Base-by-base conservation (phyloP, 2,113 vertebrate genomes). In the Phaethornis superciliosus region DNA sequence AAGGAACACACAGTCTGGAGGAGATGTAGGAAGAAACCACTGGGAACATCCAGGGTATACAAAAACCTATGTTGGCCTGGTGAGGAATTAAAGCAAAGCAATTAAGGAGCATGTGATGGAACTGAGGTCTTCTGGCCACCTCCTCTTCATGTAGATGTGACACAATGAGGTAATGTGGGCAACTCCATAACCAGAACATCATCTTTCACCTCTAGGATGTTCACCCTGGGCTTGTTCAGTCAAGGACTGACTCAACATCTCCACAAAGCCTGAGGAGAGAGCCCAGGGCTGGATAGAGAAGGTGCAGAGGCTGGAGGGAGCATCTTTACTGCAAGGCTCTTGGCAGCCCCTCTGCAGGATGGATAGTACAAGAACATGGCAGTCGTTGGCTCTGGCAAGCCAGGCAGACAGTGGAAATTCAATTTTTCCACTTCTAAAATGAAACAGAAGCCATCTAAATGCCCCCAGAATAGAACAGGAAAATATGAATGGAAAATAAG, bases 121-220 rank as follows among this genome's bases (percentile, higher is more conserved):
- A 40, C 20, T 0, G 0, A 74, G 55, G n/a, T 81, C 2, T 0
- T 23, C 26, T 10, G 2, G 12, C 10, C 1, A 0, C 5, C 55
- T 69, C 28, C 23, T 88, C 46, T 40, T 42, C 22, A 10, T 0
- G 1, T 28, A 60, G 15, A 33, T 58, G 30, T 52, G 83, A 62
- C 5, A 11, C 27, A 33, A 26, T 26, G 32, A 60, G 20, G 76
- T 76, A 72, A 60, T 3, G 1, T 9, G 28, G 40, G 33, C 32
- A 47, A 24, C 3, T 7, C 18, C 54, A 7, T 21, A 44, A 60
- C 22, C 68, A 51, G 16, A 59, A 82, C 15, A 21, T 12, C 37
- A 76, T 60, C 67, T 68, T 75, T 63, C 58, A 44, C n/a, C 24
- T 54, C 68, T 86, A 71, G 21, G 35, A 9, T 44, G 20, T 21